Evolutionary conservation across 92 coral and sea anemone genomes (phyloP), one percentile per base, ranked within the genome.

Genomic region (Umimayanthus kanabou): DNA sequence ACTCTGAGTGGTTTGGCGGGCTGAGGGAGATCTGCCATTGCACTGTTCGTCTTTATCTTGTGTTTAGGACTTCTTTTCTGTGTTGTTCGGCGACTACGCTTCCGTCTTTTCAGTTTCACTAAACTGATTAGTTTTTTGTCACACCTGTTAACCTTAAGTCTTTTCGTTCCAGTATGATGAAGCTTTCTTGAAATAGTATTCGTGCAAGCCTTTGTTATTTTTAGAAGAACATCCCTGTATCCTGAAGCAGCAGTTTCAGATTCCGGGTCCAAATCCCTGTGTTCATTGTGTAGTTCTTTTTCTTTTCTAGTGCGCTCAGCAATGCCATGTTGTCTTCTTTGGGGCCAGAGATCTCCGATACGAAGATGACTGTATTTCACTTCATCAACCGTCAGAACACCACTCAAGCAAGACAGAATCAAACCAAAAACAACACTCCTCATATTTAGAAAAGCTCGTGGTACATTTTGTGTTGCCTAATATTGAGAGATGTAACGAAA

Each of bases 1-100:
- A 94, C 91, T 10, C 87, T 93, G 58, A 94, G 69, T 15, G 98
- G 98, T 65, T 90, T 90, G 80, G 83, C 88, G 23, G 97, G 92
- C 86, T 90, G 95, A 26, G 97, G 97, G 13, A 94, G 86, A 22
- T 79, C 85, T 37, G 84, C 64, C 72, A 61, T 69, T 40, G 10
- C 64, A 23, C 13, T 85, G 2, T 26, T 75, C 13, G 30, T 71
- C 79, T 74, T 71, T 4, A 10, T 58, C 16, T 74, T 55, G 43
- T 15, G 30, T 71, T 72, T 40, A 74, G 70, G 11, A 16, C 50
- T 39, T 30, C 5, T 4, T 42, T 45, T 84, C 18, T 84, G 26
- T 50, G 55, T 79, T 7, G 58, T 14, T 23, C 6, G 40, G 25
- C 14, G 89, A 25, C 85, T 76, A 39, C 91, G 89, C 64, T 80